phyloP scores from a whole-genome alignment of 2,797 vertebrate genomes.

The Orientallactaga sibirica region DNA sequence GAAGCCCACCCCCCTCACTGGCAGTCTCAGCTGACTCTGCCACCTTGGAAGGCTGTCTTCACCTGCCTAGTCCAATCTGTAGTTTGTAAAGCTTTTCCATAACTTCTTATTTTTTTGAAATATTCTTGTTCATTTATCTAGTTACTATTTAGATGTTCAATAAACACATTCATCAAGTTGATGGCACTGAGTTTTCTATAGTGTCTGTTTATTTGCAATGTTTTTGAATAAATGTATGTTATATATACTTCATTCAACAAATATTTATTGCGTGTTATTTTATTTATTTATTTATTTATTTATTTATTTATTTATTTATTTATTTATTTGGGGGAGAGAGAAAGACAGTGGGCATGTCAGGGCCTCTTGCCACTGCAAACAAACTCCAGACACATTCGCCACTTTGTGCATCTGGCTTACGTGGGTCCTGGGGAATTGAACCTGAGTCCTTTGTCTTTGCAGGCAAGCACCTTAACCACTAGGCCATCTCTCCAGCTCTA shows the following conservation, averaged over 20 bases:
- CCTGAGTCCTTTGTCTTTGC: too few relatives aligned
- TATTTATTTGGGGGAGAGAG: too few relatives aligned
- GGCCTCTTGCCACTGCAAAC: too few relatives aligned
- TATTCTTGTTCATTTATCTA: not conserved
- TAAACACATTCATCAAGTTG: slow-evolving; percentile 28
- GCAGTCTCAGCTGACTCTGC: slow-evolving; percentile 19
- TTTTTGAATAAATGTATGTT: slow-evolving; percentile 39
- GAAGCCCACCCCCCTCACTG: not conserved
- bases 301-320: too few relatives aligned
- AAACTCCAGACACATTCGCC: too few relatives aligned
- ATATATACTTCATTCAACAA: not conserved
- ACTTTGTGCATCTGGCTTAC: too few relatives aligned
- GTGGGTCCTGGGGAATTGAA: too few relatives aligned
- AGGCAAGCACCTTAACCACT: too few relatives aligned
- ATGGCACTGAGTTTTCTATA: slow-evolving; percentile 4
- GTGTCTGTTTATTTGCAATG: slow-evolving; percentile 22
- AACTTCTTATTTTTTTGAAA: not conserved
- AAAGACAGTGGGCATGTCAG: too few relatives aligned
- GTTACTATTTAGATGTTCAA: slow-evolving; percentile 17
- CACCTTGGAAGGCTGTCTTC: slow-evolving; percentile 2
- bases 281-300: too few relatives aligned
- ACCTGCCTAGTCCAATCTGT: not conserved
- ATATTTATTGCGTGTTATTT: slow-evolving; percentile 20
- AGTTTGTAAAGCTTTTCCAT: slow-evolving; percentile 22
- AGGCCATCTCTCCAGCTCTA: too few relatives aligned